phyloP scores from a whole-genome alignment of 64 coral and sea anemone species.

The Dendrophyllia cribrosa region DNA sequence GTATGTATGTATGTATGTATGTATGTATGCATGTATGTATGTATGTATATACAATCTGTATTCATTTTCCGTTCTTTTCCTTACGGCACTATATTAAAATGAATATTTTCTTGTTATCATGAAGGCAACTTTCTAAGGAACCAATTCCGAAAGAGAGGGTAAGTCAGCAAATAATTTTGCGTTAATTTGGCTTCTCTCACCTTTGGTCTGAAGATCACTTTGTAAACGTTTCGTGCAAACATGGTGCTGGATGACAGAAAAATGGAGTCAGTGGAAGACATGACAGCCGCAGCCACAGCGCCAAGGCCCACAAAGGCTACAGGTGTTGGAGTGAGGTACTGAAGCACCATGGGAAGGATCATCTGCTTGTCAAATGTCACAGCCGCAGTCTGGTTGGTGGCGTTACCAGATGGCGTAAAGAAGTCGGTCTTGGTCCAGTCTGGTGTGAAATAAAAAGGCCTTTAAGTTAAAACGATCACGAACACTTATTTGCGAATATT shows the following conservation, averaged over 20 bases:
- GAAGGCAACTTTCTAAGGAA: neutral
- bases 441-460: neutral
- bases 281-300: constrained; percentile 88
- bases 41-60: no score
- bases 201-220: constrained; percentile 65
- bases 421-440: constrained; percentile 79
- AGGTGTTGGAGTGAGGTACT: constrained; percentile 75
- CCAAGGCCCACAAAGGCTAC: constrained; percentile 85
- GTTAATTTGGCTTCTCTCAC: neutral
- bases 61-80: no score
- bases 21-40: no score
- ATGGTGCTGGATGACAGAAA: constrained; percentile 73
- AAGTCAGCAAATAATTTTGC: no score
- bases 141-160: no score
- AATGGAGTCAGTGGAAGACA: constrained; percentile 91
- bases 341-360: constrained; percentile 87
- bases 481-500: no score
- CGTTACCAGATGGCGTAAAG: constrained; percentile 47
- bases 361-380: constrained; percentile 46
- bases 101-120: neutral
- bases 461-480: neutral
- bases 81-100: no score
- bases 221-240: constrained; percentile 90
- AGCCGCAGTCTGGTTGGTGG: constrained; percentile 45
- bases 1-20: no score